Conservation (phyloP, 2,797 vertebrate genomes). For the Furcifer pardalis region DNA sequence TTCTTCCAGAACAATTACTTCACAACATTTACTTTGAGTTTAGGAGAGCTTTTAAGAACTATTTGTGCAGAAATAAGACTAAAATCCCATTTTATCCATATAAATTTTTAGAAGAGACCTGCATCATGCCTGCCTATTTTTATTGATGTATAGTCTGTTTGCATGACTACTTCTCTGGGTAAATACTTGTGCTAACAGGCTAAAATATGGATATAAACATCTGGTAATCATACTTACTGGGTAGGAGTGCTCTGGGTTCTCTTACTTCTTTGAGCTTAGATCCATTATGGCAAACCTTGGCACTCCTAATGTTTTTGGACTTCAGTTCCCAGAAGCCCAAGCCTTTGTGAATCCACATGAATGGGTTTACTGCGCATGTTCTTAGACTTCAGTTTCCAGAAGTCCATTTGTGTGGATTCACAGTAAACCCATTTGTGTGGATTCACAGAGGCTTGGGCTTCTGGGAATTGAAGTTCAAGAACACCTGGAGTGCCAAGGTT, state of each 20-base stretch:
- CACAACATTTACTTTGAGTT: not conserved
- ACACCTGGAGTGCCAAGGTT: too few species aligned
- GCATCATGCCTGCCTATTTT: not conserved
- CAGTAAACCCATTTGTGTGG: too few species aligned
- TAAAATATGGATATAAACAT: not conserved
- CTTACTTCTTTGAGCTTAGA: not conserved
- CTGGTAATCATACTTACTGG: not conserved
- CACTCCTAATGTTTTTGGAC: too few species aligned
- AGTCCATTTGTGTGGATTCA: too few species aligned
- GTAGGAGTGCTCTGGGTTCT: not conserved
- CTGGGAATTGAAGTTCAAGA: too few species aligned
- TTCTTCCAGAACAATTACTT: not conserved
- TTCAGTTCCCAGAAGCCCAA: too few species aligned
- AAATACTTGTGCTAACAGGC: not conserved
- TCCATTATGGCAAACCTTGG: too few species aligned
- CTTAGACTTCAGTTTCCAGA: too few species aligned
- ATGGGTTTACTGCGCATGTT: too few species aligned
- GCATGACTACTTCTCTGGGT: not conserved
- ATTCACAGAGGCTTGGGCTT: too few species aligned
- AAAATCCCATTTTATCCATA: not conserved
- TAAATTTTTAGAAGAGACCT: not conserved
- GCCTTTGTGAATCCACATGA: too few species aligned
- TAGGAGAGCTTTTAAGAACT: not conserved
- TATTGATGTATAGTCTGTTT: not conserved
- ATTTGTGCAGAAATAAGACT: not conserved